Conservation (phyloP, 2,888 invertebrate species). For the Oligia fasciuncula region DNA sequence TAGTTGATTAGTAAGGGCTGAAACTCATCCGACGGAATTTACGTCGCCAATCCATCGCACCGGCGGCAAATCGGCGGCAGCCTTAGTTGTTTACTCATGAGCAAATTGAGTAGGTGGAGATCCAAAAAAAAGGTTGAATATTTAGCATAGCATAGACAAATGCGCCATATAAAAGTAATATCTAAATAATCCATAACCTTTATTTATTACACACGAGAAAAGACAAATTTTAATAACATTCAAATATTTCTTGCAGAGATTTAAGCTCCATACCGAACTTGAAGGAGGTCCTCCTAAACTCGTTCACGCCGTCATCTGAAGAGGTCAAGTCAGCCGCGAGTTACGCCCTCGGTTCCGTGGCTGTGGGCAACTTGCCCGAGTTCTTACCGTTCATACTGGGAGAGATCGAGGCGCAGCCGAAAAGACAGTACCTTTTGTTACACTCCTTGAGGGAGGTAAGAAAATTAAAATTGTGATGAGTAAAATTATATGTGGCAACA, state of each 20-base stretch:
- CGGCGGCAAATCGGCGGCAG: no score
- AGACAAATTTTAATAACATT: no score
- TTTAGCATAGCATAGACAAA: no score
- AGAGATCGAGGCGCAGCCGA: conserved; percentile 98
- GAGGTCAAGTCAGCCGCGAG: conserved; percentile 99
- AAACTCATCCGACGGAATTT: no score
- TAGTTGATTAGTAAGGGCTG: no score
- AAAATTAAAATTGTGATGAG: neutral
- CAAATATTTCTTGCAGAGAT: conserved; percentile 88
- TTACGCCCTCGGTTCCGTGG: conserved; percentile 98
- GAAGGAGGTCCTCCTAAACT: conserved; percentile 94
- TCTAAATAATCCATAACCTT: no score
- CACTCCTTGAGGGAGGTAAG: conserved; percentile 99
- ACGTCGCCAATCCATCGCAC: no score
- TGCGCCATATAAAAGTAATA: no score
- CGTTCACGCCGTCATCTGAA: conserved; percentile 97
- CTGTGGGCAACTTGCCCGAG: conserved; percentile 97
- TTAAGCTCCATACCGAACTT: conserved; percentile 93
- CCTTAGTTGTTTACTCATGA: no score
- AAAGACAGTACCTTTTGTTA: conserved; percentile 97
- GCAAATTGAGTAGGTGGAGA: no score
- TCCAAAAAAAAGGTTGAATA: no score
- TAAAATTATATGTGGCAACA: neutral
- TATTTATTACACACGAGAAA: no score
- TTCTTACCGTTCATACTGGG: conserved; percentile 98